Conservation (phyloP, 2,113 vertebrate genomes). For the Sporophila hypoxantha region DNA sequence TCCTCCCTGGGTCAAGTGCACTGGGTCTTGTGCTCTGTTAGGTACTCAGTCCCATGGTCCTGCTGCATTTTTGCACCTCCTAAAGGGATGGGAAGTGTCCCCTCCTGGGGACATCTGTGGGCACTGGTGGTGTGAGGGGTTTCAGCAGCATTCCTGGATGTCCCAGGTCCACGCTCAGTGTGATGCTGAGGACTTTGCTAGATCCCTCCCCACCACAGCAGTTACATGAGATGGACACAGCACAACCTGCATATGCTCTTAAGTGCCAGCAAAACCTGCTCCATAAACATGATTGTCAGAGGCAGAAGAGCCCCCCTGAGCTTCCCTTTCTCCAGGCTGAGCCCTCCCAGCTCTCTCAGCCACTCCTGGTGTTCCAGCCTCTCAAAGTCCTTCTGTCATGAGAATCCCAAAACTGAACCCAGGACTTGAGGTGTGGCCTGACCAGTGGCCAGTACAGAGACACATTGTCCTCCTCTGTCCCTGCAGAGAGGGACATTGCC, state of each 20-base stretch:
- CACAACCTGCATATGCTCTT: background rate
- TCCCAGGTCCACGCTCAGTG: background rate
- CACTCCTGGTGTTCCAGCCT: background rate
- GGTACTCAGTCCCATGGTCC: background rate
- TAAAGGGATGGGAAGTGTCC: background rate
- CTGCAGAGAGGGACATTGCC: background rate
- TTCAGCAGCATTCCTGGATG: background rate
- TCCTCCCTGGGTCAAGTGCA: background rate
- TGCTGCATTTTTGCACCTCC: background rate
- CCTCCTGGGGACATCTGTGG: background rate
- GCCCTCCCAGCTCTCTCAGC: background rate
- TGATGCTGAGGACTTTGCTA: background rate
- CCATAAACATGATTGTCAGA: background rate
- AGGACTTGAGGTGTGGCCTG: background rate
- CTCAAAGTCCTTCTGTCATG: background rate
- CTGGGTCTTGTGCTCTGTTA: rapidly evolving
- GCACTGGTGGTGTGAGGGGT: rapidly evolving
- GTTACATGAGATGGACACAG: background rate
- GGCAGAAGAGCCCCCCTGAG: background rate
- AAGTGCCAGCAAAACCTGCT: background rate
- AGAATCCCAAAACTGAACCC: background rate
- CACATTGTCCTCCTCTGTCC: background rate
- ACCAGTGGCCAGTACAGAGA: background rate
- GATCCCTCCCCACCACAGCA: background rate
- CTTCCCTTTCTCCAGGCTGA: background rate